These are phyloP conservation scores for Rotaria magnacalcarata DNA, from an alignment of 2,888 invertebrate genomes.

Conservation along the genomic window DNA sequence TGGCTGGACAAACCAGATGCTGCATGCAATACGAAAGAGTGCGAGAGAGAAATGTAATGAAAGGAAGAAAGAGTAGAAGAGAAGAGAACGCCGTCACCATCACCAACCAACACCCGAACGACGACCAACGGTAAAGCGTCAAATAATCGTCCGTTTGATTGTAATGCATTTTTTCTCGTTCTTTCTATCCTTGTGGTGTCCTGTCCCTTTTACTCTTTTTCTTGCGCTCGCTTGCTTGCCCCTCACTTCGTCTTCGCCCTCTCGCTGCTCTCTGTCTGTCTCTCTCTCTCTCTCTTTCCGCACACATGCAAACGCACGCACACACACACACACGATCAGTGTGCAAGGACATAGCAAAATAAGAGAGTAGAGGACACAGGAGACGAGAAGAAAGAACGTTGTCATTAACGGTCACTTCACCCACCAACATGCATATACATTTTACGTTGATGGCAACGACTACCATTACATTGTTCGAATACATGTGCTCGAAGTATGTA, in stretches of 20 bases:
- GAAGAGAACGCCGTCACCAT: not conserved
- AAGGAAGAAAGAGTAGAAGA: slow-evolving; percentile 6
- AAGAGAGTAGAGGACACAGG: slow-evolving; percentile 11
- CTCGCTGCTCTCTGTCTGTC: not conserved
- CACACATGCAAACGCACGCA: slow-evolving; percentile 36
- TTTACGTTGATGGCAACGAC: not conserved
- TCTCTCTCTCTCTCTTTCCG: slow-evolving; percentile 24
- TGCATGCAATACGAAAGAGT: not conserved
- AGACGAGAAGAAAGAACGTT: not conserved
- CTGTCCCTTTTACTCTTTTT: slow-evolving; percentile 3
- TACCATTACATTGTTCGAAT: not conserved
- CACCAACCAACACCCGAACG: not conserved
- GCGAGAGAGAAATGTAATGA: not conserved
- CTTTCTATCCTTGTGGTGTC: not conserved
- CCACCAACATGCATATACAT: not conserved
- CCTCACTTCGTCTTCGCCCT: slow-evolving; percentile 16
- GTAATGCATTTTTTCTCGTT: slow-evolving; percentile 11
- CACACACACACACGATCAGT: slow-evolving; percentile 33
- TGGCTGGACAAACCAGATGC: slow-evolving; percentile 36
- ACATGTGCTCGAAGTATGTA: not conserved
- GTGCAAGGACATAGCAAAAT: slow-evolving; percentile 25
- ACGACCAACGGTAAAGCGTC: slow-evolving; percentile 27
- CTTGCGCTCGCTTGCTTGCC: not conserved
- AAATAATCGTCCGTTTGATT: slow-evolving; percentile 28
- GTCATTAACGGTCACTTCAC: slow-evolving; percentile 35